A percentile compares a stretch with the other conserved stretches of the same genome.
These are phyloP conservation scores for Dolomedes plantarius DNA, from an alignment of 2,888 invertebrate genomes.

Conservation along the genomic window DNA sequence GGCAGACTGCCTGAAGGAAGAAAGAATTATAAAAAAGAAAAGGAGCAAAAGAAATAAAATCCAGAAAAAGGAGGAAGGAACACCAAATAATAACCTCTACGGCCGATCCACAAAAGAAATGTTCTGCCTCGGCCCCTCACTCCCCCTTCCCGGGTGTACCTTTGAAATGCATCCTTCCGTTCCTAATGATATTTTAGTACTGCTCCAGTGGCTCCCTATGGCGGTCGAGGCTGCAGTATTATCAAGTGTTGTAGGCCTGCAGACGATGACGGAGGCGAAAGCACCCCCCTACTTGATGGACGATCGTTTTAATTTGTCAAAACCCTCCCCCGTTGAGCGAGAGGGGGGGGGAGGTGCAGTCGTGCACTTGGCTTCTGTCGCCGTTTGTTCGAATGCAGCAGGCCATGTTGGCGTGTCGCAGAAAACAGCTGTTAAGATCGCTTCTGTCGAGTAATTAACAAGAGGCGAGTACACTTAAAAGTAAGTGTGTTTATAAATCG, in stretches of 20 bases:
- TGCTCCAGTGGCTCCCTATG: conserved; percentile 56
- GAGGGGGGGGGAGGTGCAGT: not conserved
- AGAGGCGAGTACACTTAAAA: not conserved
- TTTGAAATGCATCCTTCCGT: conserved; percentile 63
- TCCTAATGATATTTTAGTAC: conserved; percentile 62
- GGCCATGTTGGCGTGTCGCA: not conserved
- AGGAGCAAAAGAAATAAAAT: not conserved
- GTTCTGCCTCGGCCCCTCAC: not conserved
- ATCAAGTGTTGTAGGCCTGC: conserved; percentile 56
- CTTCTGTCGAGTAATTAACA: not conserved
- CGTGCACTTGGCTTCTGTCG: not conserved
- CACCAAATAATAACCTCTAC: conserved; percentile 10
- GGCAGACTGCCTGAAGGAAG: not conserved
- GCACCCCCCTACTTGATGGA: conserved; percentile 44
- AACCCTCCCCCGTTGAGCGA: conserved; percentile 11
- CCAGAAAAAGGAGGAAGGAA: not conserved
- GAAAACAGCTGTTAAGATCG: not conserved
- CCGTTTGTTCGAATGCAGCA: conserved; percentile 1
- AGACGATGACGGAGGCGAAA: conserved; percentile 13
- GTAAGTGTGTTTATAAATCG: not conserved
- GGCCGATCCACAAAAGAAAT: conserved; percentile 2
- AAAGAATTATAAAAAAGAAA: not conserved
- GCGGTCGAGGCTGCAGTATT: conserved; percentile 53
- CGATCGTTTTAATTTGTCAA: conserved; percentile 66
- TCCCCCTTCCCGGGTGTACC: not conserved